These are phyloP conservation scores for Peribatodes rhomboidaria DNA, from an alignment of 2,888 invertebrate species.

Conservation along the genomic window DNA sequence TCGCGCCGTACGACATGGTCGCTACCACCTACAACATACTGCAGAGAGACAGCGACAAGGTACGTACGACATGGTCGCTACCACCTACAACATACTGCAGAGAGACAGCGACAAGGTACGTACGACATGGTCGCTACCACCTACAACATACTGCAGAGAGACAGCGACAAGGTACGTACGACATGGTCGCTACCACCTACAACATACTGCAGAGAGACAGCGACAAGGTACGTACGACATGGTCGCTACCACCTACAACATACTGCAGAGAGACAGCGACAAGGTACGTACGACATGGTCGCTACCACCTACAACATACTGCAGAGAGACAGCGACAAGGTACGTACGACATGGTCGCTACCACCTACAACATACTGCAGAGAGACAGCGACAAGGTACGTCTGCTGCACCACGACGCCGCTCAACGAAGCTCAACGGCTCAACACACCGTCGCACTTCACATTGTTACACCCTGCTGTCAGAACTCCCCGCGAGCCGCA, in stretches of 20 bases:
- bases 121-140: constrained; percentile 96
- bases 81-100: constrained; percentile 93
- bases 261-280: constrained; percentile 88
- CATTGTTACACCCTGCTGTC: too few relatives aligned
- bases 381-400: constrained; percentile 86
- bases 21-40: constrained; percentile 95
- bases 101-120: constrained; percentile 87
- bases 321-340: constrained; percentile 86
- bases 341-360: constrained; percentile 93
- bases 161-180: constrained; percentile 87
- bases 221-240: constrained; percentile 89
- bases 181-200: constrained; percentile 97
- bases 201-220: constrained; percentile 89
- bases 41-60: constrained; percentile 86
- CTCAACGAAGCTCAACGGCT: too few relatives aligned
- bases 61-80: constrained; percentile 93
- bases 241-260: constrained; percentile 96
- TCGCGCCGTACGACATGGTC: constrained; percentile 93
- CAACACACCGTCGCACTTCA: too few relatives aligned
- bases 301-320: constrained; percentile 95
- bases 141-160: constrained; percentile 91
- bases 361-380: constrained; percentile 93
- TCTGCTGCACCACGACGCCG: too few relatives aligned
- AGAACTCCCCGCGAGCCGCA: too few relatives aligned
- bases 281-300: constrained; percentile 91